Evolutionary conservation across 2,888 invertebrate species (phyloP), one percentile per base, ranked within the genome.

Genomic region (Boloria selene): DNA sequence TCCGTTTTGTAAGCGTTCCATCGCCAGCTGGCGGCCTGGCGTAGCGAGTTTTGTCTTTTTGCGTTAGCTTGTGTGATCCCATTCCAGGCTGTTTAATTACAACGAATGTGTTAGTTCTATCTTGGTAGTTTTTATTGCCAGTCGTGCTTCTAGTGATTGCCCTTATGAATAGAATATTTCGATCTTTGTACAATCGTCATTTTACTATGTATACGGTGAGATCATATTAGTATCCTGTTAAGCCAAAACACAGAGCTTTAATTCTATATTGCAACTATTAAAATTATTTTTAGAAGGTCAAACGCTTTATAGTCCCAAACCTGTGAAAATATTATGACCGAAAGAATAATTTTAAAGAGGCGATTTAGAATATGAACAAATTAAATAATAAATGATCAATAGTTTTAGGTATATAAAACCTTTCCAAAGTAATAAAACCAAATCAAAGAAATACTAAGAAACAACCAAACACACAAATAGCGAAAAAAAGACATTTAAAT

Each of bases 51-150:
- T 74, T 74, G 71, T 71, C 61, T 61, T 63, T 68, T 75, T 77
- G 66, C 73, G 73, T 78, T 76, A 75, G 77, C 71, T 78, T 81
- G 76, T 64, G 68, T 69, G 61, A 81, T 84, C 85, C 88, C 85
- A 79, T 77, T 79, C 81, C 85, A 86, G 88, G 87, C 91, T 91
- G 90, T 90, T 89, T 83, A 82, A 77, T 78, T 82, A 90, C 91
- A 91, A 91, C 91, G 90, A 91, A 90, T 85, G 75, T 77, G 83
- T 85, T 79, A 79, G 75, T 83, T 82, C 75, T 79, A 84, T 79
- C 78, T 78, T 77, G 77, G 79, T 79, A 76, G 71, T 71, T 71
- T 65, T 74, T 71, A 67, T 67, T 69, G 65, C 69, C 70, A 70
- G 51, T 73, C 71, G 66, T 71, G 72, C 72, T 74, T 72, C 70